A percentile compares a stretch with the other conserved stretches of the same genome.
Evolutionary conservation across 2,888 invertebrate genomes (phyloP).

Genomic region (Cephus runcator): DNA sequence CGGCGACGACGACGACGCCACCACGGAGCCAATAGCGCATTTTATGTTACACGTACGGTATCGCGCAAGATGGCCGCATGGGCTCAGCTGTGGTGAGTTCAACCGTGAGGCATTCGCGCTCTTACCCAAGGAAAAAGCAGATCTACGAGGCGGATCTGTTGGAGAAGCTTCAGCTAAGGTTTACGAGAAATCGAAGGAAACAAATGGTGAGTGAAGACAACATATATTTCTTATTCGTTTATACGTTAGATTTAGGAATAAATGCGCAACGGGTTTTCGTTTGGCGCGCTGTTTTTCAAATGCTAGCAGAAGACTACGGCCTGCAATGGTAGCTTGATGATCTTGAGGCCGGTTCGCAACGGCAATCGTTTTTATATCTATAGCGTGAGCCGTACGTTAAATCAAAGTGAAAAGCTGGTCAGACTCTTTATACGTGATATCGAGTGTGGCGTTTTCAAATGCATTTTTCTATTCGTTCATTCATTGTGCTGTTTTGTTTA

Average conservation of each 20-base stretch:
- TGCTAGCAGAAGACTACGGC: conserved; percentile 32
- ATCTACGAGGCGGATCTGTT: conserved; percentile 30
- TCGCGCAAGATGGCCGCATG: conserved; percentile 52
- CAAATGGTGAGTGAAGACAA: conserved; percentile 47
- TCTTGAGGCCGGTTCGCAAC: background rate
- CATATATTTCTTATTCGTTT: background rate
- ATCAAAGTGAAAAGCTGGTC: background rate
- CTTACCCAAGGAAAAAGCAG: conserved; percentile 33
- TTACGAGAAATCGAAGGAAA: conserved; percentile 8
- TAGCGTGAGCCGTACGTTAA: background rate
- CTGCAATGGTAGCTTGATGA: background rate
- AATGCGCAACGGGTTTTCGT: conserved; percentile 26
- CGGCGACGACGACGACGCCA: background rate
- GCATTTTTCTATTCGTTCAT: background rate
- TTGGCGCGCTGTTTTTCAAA: conserved; percentile 54
- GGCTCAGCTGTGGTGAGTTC: conserved; percentile 55
- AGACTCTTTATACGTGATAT: background rate
- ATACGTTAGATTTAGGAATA: background rate
- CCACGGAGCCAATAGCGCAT: background rate
- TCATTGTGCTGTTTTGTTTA: background rate
- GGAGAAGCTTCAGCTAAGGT: conserved; percentile 26
- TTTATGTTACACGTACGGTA: conserved; percentile 7
- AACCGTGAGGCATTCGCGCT: conserved; percentile 44
- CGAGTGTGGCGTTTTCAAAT: background rate
- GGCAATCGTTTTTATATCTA: conserved; percentile 3